Evolutionary conservation across 1,140 invertebrate genomes (phyloP).

Genomic region (Akabosia matsudoensis): DNA sequence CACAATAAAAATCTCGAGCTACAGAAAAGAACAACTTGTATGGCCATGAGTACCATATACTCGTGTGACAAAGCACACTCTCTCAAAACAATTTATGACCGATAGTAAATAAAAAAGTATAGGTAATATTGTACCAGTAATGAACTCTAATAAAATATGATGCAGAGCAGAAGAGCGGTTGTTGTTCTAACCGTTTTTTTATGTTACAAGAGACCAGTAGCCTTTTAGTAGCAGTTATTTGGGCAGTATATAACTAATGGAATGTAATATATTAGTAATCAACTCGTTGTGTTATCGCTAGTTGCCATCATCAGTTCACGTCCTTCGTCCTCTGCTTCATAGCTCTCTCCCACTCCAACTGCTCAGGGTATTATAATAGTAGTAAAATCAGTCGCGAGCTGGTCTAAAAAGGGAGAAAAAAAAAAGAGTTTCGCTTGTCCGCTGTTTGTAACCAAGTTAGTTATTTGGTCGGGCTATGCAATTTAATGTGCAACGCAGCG

Average conservation of each 20-base stretch:
- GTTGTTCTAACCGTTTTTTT: no score
- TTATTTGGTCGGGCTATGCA: no score
- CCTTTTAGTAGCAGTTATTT: neutral
- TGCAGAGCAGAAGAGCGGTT: no score
- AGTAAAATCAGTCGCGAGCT: neutral
- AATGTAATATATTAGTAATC: neutral
- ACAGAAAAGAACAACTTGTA: no score
- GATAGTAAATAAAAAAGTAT: neutral
- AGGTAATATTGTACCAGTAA: neutral
- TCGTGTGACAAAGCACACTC: no score
- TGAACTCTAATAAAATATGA: neutral
- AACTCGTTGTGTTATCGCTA: neutral
- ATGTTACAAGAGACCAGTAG: no score
- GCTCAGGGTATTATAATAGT: neutral
- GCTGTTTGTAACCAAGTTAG: neutral
- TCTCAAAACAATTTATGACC: neutral
- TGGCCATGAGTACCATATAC: no score
- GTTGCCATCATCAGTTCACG: neutral
- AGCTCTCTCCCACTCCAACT: neutral
- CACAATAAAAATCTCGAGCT: no score
- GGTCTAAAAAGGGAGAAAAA: neutral
- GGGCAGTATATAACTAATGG: neutral
- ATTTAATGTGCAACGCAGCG: neutral
- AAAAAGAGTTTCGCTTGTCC: neutral
- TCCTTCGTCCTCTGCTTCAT: neutral